phyloP scores from a whole-genome alignment of 2,797 vertebrate species.

The Myiotriccus ornatus region DNA sequence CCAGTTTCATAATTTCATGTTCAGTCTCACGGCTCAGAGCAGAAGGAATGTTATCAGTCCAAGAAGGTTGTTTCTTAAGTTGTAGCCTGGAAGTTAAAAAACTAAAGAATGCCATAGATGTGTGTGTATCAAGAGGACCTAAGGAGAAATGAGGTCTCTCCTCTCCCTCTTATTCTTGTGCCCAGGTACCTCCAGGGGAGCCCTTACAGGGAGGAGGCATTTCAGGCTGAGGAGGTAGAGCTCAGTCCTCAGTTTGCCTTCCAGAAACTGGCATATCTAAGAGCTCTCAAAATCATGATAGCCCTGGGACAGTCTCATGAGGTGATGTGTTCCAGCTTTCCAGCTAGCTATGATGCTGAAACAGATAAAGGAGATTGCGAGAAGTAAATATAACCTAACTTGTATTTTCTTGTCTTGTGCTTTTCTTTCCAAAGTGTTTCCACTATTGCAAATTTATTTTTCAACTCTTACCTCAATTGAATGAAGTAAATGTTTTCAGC shows the following conservation, averaged over 20 bases:
- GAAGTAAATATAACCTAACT: not conserved
- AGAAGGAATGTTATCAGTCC: not conserved
- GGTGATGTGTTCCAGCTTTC: not conserved
- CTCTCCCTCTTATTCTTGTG: not conserved
- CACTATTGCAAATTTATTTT: not conserved
- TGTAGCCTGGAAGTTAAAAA: not conserved
- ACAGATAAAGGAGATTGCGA: not conserved
- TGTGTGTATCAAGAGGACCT: not conserved
- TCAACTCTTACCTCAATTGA: not conserved
- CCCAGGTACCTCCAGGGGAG: not conserved
- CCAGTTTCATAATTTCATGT: not conserved
- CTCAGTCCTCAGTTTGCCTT: not conserved
- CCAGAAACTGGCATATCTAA: not conserved
- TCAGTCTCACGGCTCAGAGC: not conserved
- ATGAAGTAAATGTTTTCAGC: not conserved
- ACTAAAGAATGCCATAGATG: not conserved
- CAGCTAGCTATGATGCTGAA: not conserved
- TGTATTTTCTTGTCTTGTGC: not conserved
- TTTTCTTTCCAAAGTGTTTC: not conserved
- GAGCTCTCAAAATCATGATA: not conserved
- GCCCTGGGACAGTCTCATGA: not conserved
- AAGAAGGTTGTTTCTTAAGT: not conserved
- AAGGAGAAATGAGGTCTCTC: not conserved
- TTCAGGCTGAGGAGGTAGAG: not conserved
- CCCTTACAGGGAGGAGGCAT: not conserved